Percentiles rank a stretch among this genome's conserved stretches.
Conservation (phyloP, 2,888 invertebrate species). For the Nemurella pictetii region DNA sequence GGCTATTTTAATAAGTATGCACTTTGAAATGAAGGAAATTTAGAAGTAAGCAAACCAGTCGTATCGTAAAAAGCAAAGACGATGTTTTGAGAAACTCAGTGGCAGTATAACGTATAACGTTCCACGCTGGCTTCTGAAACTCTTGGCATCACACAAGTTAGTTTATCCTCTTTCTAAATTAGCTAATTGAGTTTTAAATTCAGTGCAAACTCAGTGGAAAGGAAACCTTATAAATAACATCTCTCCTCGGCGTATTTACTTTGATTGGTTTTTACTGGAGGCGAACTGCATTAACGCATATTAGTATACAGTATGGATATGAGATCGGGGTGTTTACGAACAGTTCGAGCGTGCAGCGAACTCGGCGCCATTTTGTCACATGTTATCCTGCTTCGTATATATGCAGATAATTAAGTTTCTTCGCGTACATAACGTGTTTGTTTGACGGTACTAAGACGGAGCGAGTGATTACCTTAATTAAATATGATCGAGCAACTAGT, state of each 20-base stretch:
- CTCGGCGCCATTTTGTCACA: not conserved
- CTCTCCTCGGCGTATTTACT: not conserved
- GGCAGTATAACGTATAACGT: not conserved
- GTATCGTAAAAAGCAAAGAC: not conserved
- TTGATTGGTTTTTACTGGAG: slow-evolving; percentile 10
- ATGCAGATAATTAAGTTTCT: not conserved
- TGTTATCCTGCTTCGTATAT: not conserved
- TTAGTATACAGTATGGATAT: not conserved
- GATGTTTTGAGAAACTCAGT: not conserved
- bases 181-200: slow-evolving; percentile 42
- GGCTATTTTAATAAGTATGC: not conserved
- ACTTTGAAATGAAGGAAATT: not conserved
- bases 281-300: not conserved
- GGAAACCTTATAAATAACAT: slow-evolving; percentile 5
- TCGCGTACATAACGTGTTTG: not conserved
- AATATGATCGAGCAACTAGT: not conserved
- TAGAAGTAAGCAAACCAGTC: not conserved
- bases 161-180: slow-evolving; percentile 35
- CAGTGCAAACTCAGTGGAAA: slow-evolving; percentile 10
- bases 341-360: not conserved
- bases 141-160: not conserved
- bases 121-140: not conserved
- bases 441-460: not conserved
- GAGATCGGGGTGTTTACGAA: not conserved
- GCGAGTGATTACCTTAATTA: not conserved